Conservation (phyloP, 2,888 invertebrate species). For the Argyra leucocephala region DNA sequence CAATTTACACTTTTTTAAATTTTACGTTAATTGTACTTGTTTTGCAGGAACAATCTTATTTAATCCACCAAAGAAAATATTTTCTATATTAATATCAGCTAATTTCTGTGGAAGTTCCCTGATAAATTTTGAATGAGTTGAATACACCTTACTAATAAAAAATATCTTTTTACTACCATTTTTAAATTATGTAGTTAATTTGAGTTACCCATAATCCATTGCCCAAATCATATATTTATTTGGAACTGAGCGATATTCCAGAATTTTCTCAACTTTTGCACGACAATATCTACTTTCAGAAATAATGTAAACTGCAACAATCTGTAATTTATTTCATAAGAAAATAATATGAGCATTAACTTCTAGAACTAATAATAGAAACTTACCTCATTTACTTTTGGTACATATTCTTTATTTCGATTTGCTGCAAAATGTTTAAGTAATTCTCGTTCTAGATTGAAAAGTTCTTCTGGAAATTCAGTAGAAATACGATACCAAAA, state of each 20-base stretch:
- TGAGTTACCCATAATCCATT: slow-evolving; percentile 19
- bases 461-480: background rate
- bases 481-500: slow-evolving; percentile 21
- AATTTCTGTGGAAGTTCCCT: slow-evolving; percentile 14
- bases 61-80: slow-evolving; percentile 19
- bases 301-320: slow-evolving; percentile 16
- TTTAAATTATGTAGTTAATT: background rate
- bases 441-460: background rate
- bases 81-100: slow-evolving; percentile 4
- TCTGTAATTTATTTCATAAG: slow-evolving; percentile 11
- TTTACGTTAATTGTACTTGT: slow-evolving; percentile 11
- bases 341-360: background rate
- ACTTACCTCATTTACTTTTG: slow-evolving; percentile 13
- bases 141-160: slow-evolving; percentile 15
- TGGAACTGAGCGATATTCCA: background rate
- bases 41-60: slow-evolving; percentile 19
- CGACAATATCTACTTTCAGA: slow-evolving; percentile 18
- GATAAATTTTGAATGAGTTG: slow-evolving; percentile 14
- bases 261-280: slow-evolving; percentile 18
- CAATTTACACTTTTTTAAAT: no score
- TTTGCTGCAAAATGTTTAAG: background rate
- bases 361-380: background rate
- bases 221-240: slow-evolving; percentile 19
- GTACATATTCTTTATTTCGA: background rate
- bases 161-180: background rate